phyloP scores from a whole-genome alignment of 2,113 vertebrate genomes.

The Chionodraco myersi region DNA sequence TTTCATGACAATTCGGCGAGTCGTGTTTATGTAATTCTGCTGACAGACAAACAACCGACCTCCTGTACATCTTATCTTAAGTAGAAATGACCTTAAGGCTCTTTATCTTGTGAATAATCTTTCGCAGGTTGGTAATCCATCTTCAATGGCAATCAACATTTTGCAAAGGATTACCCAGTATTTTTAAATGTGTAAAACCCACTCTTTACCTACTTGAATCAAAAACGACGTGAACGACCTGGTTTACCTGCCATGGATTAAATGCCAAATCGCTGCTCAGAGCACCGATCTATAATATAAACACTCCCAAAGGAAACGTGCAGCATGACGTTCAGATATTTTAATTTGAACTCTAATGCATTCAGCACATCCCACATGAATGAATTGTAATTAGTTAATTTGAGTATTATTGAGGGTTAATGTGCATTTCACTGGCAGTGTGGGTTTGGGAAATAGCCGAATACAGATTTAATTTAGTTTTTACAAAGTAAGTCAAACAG shows the following conservation, averaged over 20 bases:
- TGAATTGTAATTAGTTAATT: slow-evolving; percentile 52
- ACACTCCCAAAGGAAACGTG: slow-evolving; percentile 12
- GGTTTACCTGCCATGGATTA: neutral
- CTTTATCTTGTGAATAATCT: neutral
- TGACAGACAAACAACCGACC: too few species aligned
- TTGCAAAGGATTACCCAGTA: neutral
- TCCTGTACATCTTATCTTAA: too few species aligned
- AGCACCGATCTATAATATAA: slow-evolving; percentile 15
- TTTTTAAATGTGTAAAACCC: neutral
- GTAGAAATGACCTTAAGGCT: neutral
- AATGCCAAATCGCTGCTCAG: neutral
- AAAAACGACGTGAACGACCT: neutral
- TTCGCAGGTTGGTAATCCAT: neutral
- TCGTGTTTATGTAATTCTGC: too few species aligned
- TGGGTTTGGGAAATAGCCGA: slow-evolving; percentile 11
- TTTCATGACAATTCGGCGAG: too few species aligned
- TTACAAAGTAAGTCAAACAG: slow-evolving; percentile 31
- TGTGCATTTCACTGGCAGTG: slow-evolving; percentile 9
- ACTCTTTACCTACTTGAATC: neutral
- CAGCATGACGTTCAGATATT: slow-evolving; percentile 44
- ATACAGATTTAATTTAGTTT: slow-evolving; percentile 13
- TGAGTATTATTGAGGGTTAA: slow-evolving; percentile 46
- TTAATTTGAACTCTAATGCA: slow-evolving; percentile 41
- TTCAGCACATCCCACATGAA: slow-evolving; percentile 50
- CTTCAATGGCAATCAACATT: neutral